Conservation (phyloP, 1,140 invertebrate genomes). For the Drosophila cardini region DNA sequence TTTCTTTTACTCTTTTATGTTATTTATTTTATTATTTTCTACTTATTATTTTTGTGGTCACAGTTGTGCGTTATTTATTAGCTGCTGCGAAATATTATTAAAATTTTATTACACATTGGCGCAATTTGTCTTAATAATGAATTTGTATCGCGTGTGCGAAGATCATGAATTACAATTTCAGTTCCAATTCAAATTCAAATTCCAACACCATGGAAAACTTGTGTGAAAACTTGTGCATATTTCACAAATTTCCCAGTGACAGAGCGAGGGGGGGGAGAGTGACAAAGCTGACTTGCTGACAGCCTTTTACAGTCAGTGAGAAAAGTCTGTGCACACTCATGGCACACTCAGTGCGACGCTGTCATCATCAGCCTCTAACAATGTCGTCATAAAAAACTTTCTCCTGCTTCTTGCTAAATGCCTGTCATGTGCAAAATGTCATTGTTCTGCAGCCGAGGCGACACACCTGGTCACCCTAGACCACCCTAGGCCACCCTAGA, state of each 20-base stretch:
- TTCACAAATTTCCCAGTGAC: slow-evolving; percentile 35
- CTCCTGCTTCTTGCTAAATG: slow-evolving; percentile 10
- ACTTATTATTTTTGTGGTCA: slow-evolving; percentile 15
- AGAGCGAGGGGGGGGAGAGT: background rate
- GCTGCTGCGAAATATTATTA: slow-evolving; percentile 29
- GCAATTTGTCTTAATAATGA: slow-evolving; percentile 27
- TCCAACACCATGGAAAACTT: slow-evolving; percentile 7
- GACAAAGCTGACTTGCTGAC: slow-evolving; percentile 21
- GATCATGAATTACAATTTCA: slow-evolving; percentile 5
- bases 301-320: slow-evolving; percentile 41
- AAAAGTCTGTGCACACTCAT: slow-evolving; percentile 35
- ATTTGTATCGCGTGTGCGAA: background rate
- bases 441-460: slow-evolving; percentile 3
- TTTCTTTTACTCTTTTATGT: background rate
- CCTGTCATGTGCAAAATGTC: slow-evolving; percentile 33
- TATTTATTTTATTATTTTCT: slow-evolving; percentile 5
- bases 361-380: slow-evolving; percentile 35
- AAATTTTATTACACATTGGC: slow-evolving; percentile 26
- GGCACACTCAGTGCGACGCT: slow-evolving; percentile 13
- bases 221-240: slow-evolving; percentile 27
- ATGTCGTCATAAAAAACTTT: slow-evolving; percentile 45
- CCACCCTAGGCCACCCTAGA: background rate
- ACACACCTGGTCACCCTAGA: background rate
- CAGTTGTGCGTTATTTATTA: slow-evolving; percentile 51
- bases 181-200: background rate